Conservation (phyloP, 1,140 invertebrate species). For the Drosophila kikkawai region DNA sequence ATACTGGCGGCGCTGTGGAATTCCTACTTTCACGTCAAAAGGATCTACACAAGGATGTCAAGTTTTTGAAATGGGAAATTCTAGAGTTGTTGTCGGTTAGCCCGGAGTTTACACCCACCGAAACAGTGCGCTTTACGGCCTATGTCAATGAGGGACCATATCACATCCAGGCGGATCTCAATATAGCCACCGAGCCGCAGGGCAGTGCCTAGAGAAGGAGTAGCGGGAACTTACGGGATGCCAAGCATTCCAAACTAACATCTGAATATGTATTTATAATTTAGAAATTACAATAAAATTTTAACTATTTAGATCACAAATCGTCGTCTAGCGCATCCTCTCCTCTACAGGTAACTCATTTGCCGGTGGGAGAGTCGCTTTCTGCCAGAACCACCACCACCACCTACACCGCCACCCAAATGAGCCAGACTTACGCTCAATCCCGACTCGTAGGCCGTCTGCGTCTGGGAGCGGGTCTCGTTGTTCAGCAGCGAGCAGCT, state of each 20-base stretch:
- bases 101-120: slow-evolving; percentile 88
- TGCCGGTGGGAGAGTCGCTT: slow-evolving; percentile 67
- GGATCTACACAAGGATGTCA: slow-evolving; percentile 90
- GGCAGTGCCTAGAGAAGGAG: slow-evolving; percentile 13
- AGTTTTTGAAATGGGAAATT: slow-evolving; percentile 91
- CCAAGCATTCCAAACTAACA: slow-evolving; percentile 19
- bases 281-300: slow-evolving; percentile 60
- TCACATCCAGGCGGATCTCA: slow-evolving; percentile 88
- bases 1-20: slow-evolving; percentile 89
- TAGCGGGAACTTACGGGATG: not conserved
- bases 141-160: slow-evolving; percentile 91
- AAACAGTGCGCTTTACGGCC: slow-evolving; percentile 87
- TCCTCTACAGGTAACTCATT: slow-evolving; percentile 71
- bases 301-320: slow-evolving; percentile 71
- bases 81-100: slow-evolving; percentile 89
- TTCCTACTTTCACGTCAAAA: slow-evolving; percentile 90
- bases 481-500: slow-evolving; percentile 73
- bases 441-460: slow-evolving; percentile 77
- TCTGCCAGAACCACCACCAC: slow-evolving; percentile 58
- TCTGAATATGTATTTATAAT: slow-evolving; percentile 42
- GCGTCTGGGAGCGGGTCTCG: slow-evolving; percentile 76
- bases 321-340: not conserved
- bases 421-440: slow-evolving; percentile 77
- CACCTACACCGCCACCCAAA: slow-evolving; percentile 37
- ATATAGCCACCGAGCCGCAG: slow-evolving; percentile 88